phyloP scores from a whole-genome alignment of 2,888 invertebrate genomes.

The Dasysyrphus tricinctus region DNA sequence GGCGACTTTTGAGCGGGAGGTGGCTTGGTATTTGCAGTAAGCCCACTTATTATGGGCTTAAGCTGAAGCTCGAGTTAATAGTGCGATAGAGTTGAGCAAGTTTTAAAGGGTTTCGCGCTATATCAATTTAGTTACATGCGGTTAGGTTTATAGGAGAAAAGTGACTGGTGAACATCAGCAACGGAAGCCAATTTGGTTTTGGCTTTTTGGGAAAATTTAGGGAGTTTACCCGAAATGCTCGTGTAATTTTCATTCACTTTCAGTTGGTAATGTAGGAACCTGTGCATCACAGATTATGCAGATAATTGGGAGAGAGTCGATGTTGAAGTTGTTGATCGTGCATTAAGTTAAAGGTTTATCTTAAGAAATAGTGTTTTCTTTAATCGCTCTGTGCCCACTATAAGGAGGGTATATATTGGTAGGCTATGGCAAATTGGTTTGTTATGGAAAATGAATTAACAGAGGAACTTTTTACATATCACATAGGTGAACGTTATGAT shows the following conservation, averaged over 20 bases:
- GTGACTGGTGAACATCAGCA: background rate
- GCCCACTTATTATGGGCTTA: slow-evolving; percentile 58
- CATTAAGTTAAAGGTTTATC: slow-evolving; percentile 13
- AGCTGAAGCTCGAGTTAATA: slow-evolving; percentile 49
- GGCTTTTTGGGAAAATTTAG: slow-evolving; percentile 56
- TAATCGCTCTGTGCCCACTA: background rate
- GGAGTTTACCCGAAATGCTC: slow-evolving; percentile 64
- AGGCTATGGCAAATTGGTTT: background rate
- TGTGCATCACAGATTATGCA: background rate
- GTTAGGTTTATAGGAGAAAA: background rate
- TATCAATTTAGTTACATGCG: slow-evolving; percentile 15
- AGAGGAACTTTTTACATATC: background rate
- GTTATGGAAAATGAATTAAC: background rate
- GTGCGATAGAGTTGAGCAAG: slow-evolving; percentile 61
- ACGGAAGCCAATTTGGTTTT: slow-evolving; percentile 67
- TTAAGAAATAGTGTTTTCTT: slow-evolving; percentile 12
- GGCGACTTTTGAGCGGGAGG: slow-evolving; percentile 45
- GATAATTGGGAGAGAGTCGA: slow-evolving; percentile 68
- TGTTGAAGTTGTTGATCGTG: slow-evolving; percentile 15
- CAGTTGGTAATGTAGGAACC: slow-evolving; percentile 32
- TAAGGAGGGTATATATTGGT: background rate
- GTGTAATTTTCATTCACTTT: slow-evolving; percentile 73
- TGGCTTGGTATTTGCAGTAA: slow-evolving; percentile 65
- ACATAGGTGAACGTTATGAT: no score
- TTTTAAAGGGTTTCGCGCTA: slow-evolving; percentile 73